These are phyloP conservation scores for Anarhynchus alexandrinus DNA, from an alignment of 2,113 vertebrate species.

Conservation along the genomic window DNA sequence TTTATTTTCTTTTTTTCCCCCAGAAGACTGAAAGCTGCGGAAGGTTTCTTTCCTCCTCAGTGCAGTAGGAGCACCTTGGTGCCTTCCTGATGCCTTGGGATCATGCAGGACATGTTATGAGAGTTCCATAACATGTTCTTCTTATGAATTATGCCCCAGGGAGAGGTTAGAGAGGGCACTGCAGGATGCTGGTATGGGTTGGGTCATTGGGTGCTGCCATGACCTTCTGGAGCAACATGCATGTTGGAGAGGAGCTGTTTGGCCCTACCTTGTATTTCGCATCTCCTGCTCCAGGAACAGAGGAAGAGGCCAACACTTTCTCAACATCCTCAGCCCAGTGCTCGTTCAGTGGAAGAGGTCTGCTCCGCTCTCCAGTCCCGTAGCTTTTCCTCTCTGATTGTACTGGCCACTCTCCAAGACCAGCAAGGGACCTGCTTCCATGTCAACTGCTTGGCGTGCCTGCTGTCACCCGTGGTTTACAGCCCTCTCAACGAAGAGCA, in stretches of 20 bases:
- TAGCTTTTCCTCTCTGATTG: background rate
- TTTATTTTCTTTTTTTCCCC: fast-evolving
- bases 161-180: background rate
- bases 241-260: background rate
- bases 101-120: background rate
- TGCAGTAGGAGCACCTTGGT: background rate
- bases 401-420: background rate
- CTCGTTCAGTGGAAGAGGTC: background rate
- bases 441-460: background rate
- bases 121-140: background rate
- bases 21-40: background rate
- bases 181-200: background rate
- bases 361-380: background rate
- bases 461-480: slow-evolving; percentile 64
- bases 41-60: background rate
- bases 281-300: background rate
- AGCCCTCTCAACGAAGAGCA: slow-evolving; percentile 58
- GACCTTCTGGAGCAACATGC: background rate
- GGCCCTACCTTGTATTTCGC: background rate
- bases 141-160: background rate
- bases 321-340: background rate
- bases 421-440: background rate
- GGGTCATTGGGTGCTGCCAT: background rate
- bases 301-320: background rate
- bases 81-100: fast-evolving